Percentiles rank a stretch among this genome's conserved stretches.
Conservation (phyloP, 2,797 vertebrate genomes). For the Remorina albescens region DNA sequence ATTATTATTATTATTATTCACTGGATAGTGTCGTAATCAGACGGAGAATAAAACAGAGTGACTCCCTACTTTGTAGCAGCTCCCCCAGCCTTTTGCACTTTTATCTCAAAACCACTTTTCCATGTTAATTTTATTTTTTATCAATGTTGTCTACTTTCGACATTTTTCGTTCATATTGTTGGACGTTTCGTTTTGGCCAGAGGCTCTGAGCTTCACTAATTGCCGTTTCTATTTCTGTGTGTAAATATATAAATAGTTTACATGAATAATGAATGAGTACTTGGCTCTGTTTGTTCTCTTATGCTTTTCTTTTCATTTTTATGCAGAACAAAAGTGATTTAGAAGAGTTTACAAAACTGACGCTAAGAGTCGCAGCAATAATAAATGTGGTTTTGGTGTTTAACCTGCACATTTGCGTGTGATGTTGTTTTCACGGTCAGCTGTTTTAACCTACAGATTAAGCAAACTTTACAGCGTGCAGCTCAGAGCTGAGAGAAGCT, state of each 20-base stretch:
- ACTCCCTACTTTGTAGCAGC: slow-evolving; percentile 21
- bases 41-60: neutral
- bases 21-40: too few relatives aligned
- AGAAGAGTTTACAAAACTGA: neutral
- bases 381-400: neutral
- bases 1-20: too few relatives aligned
- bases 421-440: neutral
- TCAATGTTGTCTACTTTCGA: neutral
- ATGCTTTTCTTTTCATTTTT: neutral
- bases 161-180: slow-evolving; percentile 20
- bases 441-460: slow-evolving; percentile 3
- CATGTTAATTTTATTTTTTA: neutral
- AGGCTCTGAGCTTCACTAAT: slow-evolving; percentile 17
- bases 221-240: slow-evolving; percentile 37
- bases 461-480: slow-evolving; percentile 28
- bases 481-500: slow-evolving; percentile 15
- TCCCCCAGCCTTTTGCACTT: slow-evolving; percentile 60
- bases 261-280: slow-evolving; percentile 42
- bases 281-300: slow-evolving; percentile 26
- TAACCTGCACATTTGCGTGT: neutral
- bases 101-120: slow-evolving; percentile 12
- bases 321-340: neutral
- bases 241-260: slow-evolving; percentile 57
- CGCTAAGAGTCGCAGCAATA: neutral
- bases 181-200: slow-evolving; percentile 23